Evolutionary conservation across 2,888 invertebrate species (phyloP).

Genomic region (Polydrusus tereticollis): DNA sequence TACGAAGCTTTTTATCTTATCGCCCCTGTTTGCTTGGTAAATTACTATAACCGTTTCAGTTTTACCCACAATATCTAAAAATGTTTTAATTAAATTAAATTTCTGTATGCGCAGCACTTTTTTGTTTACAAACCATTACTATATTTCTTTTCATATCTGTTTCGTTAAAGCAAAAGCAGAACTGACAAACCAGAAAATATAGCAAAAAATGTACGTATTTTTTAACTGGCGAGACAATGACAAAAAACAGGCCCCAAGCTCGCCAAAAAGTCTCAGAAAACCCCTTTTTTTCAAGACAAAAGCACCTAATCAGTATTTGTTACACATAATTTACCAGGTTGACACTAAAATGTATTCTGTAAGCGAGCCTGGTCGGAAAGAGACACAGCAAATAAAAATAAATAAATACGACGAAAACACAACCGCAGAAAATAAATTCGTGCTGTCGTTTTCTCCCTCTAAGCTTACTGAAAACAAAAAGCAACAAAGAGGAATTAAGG

Average conservation of each 20-base stretch:
- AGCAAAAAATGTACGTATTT: neutral
- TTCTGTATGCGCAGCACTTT: neutral
- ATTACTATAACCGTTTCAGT: constrained; percentile 33
- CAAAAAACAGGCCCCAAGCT: constrained; percentile 10
- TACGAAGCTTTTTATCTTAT: constrained; percentile 26
- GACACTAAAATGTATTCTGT: constrained; percentile 36
- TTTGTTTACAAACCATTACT: neutral
- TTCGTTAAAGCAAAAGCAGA: neutral
- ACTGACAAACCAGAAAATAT: neutral
- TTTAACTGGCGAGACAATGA: constrained; percentile 13
- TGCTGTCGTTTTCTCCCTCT: constrained; percentile 26
- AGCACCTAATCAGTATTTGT: constrained; percentile 43
- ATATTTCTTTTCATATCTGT: neutral
- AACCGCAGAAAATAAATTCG: constrained; percentile 43
- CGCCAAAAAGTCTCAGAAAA: neutral
- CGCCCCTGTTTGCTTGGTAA: constrained; percentile 18
- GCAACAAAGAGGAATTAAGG: constrained; percentile 32
- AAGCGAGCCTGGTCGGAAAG: constrained; percentile 28
- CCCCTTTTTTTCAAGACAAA: constrained; percentile 33
- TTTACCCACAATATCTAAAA: neutral
- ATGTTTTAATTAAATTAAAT: constrained; percentile 22
- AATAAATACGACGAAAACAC: constrained; percentile 39
- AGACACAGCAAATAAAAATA: constrained; percentile 37
- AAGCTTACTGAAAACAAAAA: constrained; percentile 39
- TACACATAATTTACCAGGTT: constrained; percentile 43